phyloP scores from a whole-genome alignment of 2,797 vertebrate species.

The Fringilla coelebs region DNA sequence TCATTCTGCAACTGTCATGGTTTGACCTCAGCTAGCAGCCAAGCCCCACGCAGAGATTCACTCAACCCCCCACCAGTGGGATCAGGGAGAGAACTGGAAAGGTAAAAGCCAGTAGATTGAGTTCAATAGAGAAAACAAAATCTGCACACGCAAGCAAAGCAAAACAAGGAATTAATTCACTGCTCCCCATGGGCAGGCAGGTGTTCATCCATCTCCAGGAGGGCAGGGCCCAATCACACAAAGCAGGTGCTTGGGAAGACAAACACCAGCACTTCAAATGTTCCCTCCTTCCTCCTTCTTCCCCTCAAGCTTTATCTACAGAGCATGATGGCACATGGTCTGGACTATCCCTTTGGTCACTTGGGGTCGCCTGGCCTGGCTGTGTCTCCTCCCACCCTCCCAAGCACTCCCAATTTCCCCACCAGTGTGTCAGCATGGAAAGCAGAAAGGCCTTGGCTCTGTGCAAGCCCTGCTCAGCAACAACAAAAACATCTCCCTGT shows the following conservation, averaged over 20 bases:
- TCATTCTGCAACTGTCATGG: neutral
- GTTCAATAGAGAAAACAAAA: neutral
- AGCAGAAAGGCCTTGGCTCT: neutral
- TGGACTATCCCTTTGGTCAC: neutral
- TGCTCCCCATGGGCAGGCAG: neutral
- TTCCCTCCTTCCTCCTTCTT: neutral
- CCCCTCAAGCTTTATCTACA: neutral
- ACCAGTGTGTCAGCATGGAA: rapidly evolving
- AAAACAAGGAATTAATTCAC: neutral
- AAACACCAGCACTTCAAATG: neutral
- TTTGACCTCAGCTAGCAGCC: neutral
- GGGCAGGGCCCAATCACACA: neutral
- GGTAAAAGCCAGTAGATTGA: neutral
- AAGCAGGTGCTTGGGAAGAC: neutral
- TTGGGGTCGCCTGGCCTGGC: rapidly evolving
- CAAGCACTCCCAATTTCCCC: neutral
- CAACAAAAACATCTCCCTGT: neutral
- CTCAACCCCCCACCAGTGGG: neutral
- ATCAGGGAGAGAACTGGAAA: rapidly evolving
- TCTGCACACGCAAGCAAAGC: neutral
- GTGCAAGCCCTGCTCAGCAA: neutral
- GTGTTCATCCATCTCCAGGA: neutral
- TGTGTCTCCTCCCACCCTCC: neutral
- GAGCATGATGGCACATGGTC: rapidly evolving
- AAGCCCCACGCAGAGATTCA: rapidly evolving